These are phyloP conservation scores for Aleiodes sp. DNA, from an alignment of 1,140 invertebrate species.

Conservation along the genomic window DNA sequence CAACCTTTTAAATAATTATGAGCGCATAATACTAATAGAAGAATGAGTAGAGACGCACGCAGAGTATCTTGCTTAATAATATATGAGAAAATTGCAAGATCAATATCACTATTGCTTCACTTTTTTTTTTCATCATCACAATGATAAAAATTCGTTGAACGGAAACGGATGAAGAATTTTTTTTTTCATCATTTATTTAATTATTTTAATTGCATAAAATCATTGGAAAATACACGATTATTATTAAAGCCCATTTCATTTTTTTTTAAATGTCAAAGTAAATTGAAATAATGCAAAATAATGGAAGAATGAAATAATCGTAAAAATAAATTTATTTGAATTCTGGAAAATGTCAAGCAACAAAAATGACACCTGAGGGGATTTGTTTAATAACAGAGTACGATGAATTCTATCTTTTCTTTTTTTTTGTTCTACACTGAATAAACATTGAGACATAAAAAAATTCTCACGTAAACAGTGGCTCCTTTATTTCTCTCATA, in stretches of 20 bases:
- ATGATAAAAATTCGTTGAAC: neutral
- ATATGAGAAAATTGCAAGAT: neutral
- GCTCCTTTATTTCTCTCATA: no score
- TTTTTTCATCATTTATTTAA: no score
- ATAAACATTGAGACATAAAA: neutral
- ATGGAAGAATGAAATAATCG: neutral
- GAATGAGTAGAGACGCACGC: neutral
- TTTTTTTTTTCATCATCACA: neutral
- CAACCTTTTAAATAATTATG: slow-evolving; percentile 13
- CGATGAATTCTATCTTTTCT: neutral
- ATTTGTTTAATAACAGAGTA: neutral
- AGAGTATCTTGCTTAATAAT: neutral
- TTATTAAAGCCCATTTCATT: no score
- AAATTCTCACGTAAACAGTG: neutral
- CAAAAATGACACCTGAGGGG: neutral
- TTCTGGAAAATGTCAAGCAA: neutral
- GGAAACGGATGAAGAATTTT: neutral
- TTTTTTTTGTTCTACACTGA: neutral
- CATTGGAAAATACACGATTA: no score
- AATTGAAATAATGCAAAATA: neutral
- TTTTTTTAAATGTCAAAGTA: no score
- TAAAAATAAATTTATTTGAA: neutral
- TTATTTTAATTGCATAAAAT: no score
- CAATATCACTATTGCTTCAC: neutral
- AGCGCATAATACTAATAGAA: neutral